phyloP scores from a whole-genome alignment of 2,888 invertebrate species.

The Periphyllus acericola region DNA sequence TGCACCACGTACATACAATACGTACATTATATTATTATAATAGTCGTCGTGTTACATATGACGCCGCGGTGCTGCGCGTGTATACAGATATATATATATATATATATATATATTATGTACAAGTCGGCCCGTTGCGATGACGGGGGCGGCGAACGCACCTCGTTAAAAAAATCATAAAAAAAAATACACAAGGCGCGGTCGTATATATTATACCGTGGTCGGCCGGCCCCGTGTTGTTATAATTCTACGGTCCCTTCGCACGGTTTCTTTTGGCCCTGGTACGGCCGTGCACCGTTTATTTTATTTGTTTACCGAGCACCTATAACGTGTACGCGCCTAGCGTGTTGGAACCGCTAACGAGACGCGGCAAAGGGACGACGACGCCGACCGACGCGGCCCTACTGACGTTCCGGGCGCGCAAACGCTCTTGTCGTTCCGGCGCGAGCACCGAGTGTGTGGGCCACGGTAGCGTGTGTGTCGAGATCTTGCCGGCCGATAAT shows the following conservation, averaged over 20 bases:
- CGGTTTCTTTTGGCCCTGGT: constrained; percentile 10
- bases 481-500: constrained; percentile 33
- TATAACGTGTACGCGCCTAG: neutral
- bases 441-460: too few species aligned
- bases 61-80: too few species aligned
- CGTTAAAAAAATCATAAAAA: constrained; percentile 25
- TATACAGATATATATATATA: neutral
- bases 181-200: neutral
- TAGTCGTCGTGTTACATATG: neutral
- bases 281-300: constrained; percentile 1
- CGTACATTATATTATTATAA: neutral
- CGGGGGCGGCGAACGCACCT: neutral
- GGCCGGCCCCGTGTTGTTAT: neutral
- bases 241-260: neutral
- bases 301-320: neutral
- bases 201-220: neutral
- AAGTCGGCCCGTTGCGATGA: neutral
- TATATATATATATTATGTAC: neutral
- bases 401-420: too few species aligned
- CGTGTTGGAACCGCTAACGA: constrained; percentile 47
- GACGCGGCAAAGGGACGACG: neutral
- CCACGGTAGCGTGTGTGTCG: neutral
- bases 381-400: neutral
- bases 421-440: too few species aligned
- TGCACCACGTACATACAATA: neutral